phyloP scores from a whole-genome alignment of 2,888 invertebrate genomes.

The Orchesellides sinensis region DNA sequence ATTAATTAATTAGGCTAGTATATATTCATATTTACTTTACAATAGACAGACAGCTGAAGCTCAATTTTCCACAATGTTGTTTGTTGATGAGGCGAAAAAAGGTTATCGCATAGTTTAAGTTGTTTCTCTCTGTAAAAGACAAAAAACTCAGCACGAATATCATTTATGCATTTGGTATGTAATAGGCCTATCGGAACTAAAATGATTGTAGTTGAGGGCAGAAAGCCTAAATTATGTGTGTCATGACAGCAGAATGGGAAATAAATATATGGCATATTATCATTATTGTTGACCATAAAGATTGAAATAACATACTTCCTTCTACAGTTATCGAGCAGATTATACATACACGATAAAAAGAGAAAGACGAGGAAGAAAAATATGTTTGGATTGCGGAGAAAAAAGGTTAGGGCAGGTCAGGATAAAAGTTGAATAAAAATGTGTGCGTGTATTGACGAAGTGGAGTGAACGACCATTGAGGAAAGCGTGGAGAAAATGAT shows the following conservation, averaged over 20 bases:
- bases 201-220: too few species aligned
- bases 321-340: not conserved
- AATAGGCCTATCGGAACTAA: too few species aligned
- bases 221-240: too few species aligned
- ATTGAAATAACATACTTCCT: constrained; percentile 31
- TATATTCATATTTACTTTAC: too few species aligned
- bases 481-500: constrained; percentile 29
- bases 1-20: too few species aligned
- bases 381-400: constrained; percentile 8
- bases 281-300: constrained; percentile 55
- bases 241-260: constrained; percentile 31
- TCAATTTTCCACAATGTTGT: too few species aligned
- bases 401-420: constrained; percentile 60
- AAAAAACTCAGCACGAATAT: too few species aligned
- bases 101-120: too few species aligned
- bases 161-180: too few species aligned
- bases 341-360: not conserved
- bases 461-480: constrained; percentile 21
- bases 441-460: constrained; percentile 28
- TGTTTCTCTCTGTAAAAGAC: too few species aligned
- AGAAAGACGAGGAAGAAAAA: constrained; percentile 22
- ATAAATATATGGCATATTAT: constrained; percentile 61
- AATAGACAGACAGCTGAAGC: too few species aligned
- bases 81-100: too few species aligned
- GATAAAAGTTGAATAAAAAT: constrained; percentile 32